Conservation (phyloP, 2,888 invertebrate genomes). For the Phytoseiulus persimilis region DNA sequence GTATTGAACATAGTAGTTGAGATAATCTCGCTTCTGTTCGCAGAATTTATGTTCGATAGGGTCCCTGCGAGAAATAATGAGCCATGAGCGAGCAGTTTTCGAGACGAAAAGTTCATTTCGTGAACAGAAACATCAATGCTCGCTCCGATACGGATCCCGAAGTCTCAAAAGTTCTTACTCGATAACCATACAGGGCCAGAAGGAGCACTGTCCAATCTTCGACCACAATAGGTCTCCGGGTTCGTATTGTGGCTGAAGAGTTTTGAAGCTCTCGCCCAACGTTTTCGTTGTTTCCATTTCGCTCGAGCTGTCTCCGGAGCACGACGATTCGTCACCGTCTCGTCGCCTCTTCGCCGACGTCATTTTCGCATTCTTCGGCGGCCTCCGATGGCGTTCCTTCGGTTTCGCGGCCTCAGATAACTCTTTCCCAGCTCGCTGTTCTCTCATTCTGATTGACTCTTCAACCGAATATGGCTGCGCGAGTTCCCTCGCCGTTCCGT, state of each 20-base stretch:
- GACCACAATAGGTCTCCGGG: background rate
- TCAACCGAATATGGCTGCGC: no score
- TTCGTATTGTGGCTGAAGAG: background rate
- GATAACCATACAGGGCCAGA: background rate
- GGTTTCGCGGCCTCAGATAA: no score
- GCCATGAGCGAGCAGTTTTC: no score
- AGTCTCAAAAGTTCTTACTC: background rate
- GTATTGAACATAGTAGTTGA: background rate
- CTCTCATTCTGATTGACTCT: no score
- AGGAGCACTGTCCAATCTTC: background rate
- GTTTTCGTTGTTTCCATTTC: background rate
- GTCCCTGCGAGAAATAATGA: background rate
- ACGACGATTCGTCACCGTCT: no score
- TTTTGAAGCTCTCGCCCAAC: background rate
- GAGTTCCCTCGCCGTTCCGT: no score
- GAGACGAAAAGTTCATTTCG: no score
- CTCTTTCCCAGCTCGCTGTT: no score
- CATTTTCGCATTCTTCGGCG: no score
- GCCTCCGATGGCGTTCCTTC: no score
- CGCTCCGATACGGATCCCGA: background rate
- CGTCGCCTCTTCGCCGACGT: no score
- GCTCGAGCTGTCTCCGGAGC: no score
- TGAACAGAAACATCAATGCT: background rate
- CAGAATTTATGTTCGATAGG: background rate
- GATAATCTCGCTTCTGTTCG: background rate